phyloP scores from a whole-genome alignment of 2,888 invertebrate genomes.

The Synergus umbraculus region DNA sequence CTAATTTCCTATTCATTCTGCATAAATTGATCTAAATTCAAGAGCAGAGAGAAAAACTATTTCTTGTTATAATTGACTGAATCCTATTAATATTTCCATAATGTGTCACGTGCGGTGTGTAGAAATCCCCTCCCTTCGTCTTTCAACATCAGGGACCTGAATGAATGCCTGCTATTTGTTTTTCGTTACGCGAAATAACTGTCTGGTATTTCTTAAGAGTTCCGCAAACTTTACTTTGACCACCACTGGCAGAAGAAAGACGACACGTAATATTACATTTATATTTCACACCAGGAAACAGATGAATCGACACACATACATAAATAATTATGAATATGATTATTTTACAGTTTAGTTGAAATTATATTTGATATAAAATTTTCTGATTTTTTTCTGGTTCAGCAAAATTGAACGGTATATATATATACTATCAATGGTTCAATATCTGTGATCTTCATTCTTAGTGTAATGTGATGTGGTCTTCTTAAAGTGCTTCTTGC shows the following conservation, averaged over 20 bases:
- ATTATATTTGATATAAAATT: too few species aligned
- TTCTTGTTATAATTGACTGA: not conserved
- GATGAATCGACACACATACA: not conserved
- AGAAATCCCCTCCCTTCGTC: not conserved
- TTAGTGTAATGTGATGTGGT: not conserved
- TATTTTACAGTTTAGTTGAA: too few species aligned
- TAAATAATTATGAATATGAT: too few species aligned
- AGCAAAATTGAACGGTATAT: too few species aligned
- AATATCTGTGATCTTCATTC: not conserved
- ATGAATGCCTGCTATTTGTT: conserved; percentile 43
- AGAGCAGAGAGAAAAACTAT: not conserved
- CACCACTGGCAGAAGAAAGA: conserved; percentile 26
- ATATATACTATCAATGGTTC: not conserved
- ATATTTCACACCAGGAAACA: not conserved
- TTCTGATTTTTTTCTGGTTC: too few species aligned
- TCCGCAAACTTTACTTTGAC: conserved; percentile 43
- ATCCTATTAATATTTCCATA: not conserved
- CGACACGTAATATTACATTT: not conserved
- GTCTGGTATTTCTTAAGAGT: conserved; percentile 42
- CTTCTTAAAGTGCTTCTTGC: not conserved
- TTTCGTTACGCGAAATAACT: conserved; percentile 45
- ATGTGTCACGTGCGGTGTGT: not conserved
- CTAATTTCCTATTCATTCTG: not conserved
- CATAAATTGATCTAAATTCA: not conserved
- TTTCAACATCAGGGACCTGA: conserved; percentile 14